Base-by-base conservation (phyloP, 2,888 invertebrate genomes). In the Cerastoderma edule region DNA sequence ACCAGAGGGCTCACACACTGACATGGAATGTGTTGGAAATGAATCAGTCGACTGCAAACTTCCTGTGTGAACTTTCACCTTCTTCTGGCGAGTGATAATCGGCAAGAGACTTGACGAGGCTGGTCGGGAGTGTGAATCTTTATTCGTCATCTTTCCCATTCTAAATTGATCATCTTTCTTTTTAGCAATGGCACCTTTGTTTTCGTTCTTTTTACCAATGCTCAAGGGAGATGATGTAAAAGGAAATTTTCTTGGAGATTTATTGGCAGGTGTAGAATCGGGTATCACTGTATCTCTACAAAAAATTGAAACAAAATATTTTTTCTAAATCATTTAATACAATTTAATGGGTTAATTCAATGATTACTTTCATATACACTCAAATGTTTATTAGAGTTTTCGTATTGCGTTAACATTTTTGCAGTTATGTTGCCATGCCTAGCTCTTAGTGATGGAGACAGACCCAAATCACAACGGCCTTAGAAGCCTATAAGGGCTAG, bases 221-320 rank as follows among this genome's bases (percentile, higher is more conserved):
- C 72, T 67, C 32, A 81, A 56, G 10, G 81, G 78, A 19, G 81
- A 81, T 3, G 80, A 81, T 10, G 78, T 50, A n/a, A 82, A 78
- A 0, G 79, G 67, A 48, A 82, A 82, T 32, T 76, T 82, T 56
- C 72, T 76, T 10, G 82, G 76, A 13, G 78, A 76, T 46, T 77
- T 78, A 19, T 46, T 48, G 5, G 39, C 50, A 16, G 75, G 67
- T 8, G 64, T 54, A 6, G 75, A 33, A 32, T 84, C 84, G 28
- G 72, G 75, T 24, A 79, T 68, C 24, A 74, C 75, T 35, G 78
- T 72, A 48, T 84, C 84, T 32, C 83, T 83, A 56, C 6, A 68
- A 64, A 53, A 8, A 24, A 67, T 19, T n/a, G 22, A 6, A 50
- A 50, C 50, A 10, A 50, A 50, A 50, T 22, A 6, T 50, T 50